Conservation (phyloP, 35 echinoderm and acorn worm species). For the Patiria miniata region DNA sequence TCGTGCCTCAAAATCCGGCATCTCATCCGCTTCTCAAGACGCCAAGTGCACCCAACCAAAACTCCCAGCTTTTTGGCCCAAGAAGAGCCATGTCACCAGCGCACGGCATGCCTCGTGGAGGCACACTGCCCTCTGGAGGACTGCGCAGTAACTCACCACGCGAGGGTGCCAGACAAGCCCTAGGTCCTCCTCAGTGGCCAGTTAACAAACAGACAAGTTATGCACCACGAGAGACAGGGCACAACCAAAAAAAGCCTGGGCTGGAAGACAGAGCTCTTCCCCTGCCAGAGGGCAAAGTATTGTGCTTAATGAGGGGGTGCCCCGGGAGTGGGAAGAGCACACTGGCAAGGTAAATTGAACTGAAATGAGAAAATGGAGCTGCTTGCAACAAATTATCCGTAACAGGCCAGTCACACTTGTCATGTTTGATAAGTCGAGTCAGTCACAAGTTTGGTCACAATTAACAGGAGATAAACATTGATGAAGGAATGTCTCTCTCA, state of each 20-base stretch:
- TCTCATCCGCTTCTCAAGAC: no score
- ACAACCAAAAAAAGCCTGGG: background rate
- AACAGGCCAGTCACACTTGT: no score
- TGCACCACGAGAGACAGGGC: background rate
- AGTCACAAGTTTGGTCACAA: no score
- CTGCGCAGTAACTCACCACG: background rate
- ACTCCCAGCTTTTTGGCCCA: no score
- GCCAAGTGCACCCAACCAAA: no score
- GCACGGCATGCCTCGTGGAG: background rate
- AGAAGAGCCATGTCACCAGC: no score
- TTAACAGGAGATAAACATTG: no score
- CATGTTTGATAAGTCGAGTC: no score
- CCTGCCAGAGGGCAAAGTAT: slow-evolving; percentile 77
- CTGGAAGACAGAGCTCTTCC: slow-evolving; percentile 18
- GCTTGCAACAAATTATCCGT: no score
- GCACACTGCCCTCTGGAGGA: background rate
- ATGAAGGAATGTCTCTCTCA: no score
- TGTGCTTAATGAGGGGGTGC: slow-evolving; percentile 88
- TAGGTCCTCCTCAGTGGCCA: background rate
- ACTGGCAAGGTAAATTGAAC: slow-evolving; percentile 90
- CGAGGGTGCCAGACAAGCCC: slow-evolving; percentile 2
- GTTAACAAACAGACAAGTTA: background rate
- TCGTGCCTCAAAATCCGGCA: background rate
- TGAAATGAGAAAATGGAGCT: no score
- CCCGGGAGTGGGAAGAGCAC: slow-evolving; percentile 92